Conservation (phyloP, 2,888 invertebrate genomes). For the Sthenelais limicola region DNA sequence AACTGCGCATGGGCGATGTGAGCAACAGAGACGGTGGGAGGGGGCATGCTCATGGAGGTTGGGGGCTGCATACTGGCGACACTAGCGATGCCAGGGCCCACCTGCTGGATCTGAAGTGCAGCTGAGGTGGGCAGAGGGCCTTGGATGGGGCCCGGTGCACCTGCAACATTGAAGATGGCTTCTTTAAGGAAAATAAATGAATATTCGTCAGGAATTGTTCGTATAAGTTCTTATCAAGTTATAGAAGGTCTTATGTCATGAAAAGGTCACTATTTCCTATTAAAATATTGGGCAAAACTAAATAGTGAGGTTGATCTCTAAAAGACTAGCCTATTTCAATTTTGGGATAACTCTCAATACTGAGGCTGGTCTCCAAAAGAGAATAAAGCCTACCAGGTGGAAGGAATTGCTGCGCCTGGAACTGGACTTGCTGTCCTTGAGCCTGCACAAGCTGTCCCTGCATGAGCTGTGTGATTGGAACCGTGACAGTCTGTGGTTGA, state of each 20-base stretch:
- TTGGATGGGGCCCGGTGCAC: not conserved
- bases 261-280: too few species aligned
- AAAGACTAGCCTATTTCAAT: too few species aligned
- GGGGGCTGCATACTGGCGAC: constrained; percentile 16
- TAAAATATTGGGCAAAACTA: too few species aligned
- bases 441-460: constrained; percentile 33
- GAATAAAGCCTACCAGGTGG: constrained; percentile 17
- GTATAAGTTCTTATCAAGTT: too few species aligned
- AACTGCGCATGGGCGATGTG: constrained; percentile 24
- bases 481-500: constrained; percentile 26
- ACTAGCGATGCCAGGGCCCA: not conserved
- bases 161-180: too few species aligned
- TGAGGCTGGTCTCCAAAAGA: too few species aligned
- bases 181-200: too few species aligned
- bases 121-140: constrained; percentile 4
- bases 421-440: constrained; percentile 15
- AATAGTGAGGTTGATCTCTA: too few species aligned
- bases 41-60: constrained; percentile 19
- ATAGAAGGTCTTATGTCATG: too few species aligned
- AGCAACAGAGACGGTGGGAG: constrained; percentile 28
- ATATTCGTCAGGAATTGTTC: too few species aligned
- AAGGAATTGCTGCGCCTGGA: constrained; percentile 21
- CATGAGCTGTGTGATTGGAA: constrained; percentile 31
- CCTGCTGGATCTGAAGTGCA: constrained; percentile 33
- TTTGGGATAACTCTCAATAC: too few species aligned